Evolutionary conservation across 1,140 invertebrate species (phyloP).

Genomic region (Bombyx mandarina): DNA sequence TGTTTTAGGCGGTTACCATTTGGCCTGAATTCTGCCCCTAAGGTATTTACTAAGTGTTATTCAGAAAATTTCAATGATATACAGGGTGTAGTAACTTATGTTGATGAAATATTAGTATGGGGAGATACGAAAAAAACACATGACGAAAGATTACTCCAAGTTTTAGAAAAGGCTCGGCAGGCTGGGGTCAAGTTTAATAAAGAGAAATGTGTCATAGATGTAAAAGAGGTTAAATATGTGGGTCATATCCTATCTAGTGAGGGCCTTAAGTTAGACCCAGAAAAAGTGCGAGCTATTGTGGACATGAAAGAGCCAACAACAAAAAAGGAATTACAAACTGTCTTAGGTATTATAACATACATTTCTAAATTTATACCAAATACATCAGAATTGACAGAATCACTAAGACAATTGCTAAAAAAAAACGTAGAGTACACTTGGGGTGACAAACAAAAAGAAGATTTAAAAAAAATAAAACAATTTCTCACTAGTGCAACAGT

Average conservation of each 20-base stretch:
- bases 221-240: not conserved
- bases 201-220: slow-evolving; percentile 1
- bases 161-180: slow-evolving; percentile 1
- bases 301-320: not conserved
- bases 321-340: not conserved
- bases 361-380: not conserved
- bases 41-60: not conserved
- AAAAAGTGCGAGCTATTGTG: not conserved
- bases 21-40: not conserved
- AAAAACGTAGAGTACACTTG: not conserved
- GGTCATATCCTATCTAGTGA: not conserved
- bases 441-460: not conserved
- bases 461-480: slow-evolving; percentile 25
- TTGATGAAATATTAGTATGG: slow-evolving; percentile 2
- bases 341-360: not conserved
- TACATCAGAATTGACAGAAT: not conserved
- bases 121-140: not conserved
- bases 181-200: slow-evolving; percentile 3
- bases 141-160: not conserved
- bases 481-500: slow-evolving; percentile 18
- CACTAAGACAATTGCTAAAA: not conserved
- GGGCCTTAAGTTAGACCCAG: not conserved
- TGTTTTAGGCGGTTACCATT: slow-evolving; percentile 1
- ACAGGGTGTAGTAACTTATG: not conserved
- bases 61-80: not conserved